Base-by-base conservation (phyloP, 92 coral and sea anemone genomes). In the Epizoanthus scotinus region DNA sequence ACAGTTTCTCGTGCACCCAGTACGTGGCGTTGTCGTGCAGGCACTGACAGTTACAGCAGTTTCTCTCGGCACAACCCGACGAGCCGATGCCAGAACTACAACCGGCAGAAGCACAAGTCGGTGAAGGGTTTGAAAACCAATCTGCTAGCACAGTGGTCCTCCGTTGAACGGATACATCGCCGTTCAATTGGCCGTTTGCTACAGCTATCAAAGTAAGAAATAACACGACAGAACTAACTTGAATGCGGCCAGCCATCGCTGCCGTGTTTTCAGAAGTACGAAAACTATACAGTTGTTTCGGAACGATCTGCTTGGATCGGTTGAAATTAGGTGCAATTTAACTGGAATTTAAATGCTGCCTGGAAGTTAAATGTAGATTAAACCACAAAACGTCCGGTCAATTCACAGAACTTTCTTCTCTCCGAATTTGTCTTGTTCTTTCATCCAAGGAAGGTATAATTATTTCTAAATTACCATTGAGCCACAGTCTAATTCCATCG, bases 41-140 rank as follows among this genome's bases (percentile, higher is more conserved):
- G 28, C 78, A 71, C 42, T 71, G 78, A 18, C 78, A 71, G 13
- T 20, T 50, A 24, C 77, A 71, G 26, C 78, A 71, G 42, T 5
- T 1, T 0, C 26, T 0, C 0, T 6, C 63, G 5, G 78, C 78
- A 38, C 78, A 71, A 14, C 78, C 78, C 12, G 78, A 71, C 6
- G 78, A 22, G 5, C 78, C 78, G 0, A 25, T 5, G 5, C 18
- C 22, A 0, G 8, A 1, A 2, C 21, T 22, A 18, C 78, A 71
- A 50, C 40, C 34, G 13, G 9, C 54, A 4, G 78, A 15, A 18
- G 4, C 29, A 25, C 78, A 71, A 19, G 63, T 27, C 1, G 73
- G 47, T 8, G 73, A 68, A 5, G 78, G 78, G 60, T 53, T 71
- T 22, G 78, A 53, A 24, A 71, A 71, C 78, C 36, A 50, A 24